Evolutionary conservation across 2,888 invertebrate genomes (phyloP), one percentile per base, ranked within the genome.

Genomic region (Microctonus brassicae): DNA sequence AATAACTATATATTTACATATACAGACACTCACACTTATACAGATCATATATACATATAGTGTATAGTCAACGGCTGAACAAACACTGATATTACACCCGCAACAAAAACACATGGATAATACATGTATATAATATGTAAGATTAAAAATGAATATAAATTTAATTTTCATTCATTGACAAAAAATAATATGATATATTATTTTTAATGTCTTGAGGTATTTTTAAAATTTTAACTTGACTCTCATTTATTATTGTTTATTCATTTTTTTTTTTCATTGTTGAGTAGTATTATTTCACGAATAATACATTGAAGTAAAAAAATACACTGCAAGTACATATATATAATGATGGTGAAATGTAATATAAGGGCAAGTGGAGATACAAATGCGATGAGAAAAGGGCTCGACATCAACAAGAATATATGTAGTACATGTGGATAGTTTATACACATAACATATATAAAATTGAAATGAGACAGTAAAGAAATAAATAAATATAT

Each of bases 71-170:
- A 80, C 82, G 84, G 83, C 85, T 85, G 85, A 81, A 79, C 85
- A 85, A 85, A 85, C 85, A 85, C 82, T 82, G 84, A 84, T 84
- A 83, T 82, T 80, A 42, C 39, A 36, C 62, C 20, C 39, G 39
- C 39, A 42, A 64, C 29, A 47, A 47, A 17, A 47, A 36, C 22
- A 34, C 9, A 17, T 33, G 13, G 3, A 60, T 3, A 36, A 22
- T n/a, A 20, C 34, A 36, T 34, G 34, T 20, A 29, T 34, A 60
- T 20, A 29, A 5, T 29, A 34, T 60, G 26, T 57, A 26, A 24
- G n/a, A n/a, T n/a, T 26, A 26, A 11, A 57, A 47, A 20, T 47
- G 6, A n/a, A 47, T 47, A 47, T 47, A 17, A 17, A 47, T 17
- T 47, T 17, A 20, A 47, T 47, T 47, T 47, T 6, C 17, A 47